These are phyloP conservation scores for Aphidoletes aphidimyza DNA, from an alignment of 2,888 invertebrate genomes.

Conservation along the genomic window DNA sequence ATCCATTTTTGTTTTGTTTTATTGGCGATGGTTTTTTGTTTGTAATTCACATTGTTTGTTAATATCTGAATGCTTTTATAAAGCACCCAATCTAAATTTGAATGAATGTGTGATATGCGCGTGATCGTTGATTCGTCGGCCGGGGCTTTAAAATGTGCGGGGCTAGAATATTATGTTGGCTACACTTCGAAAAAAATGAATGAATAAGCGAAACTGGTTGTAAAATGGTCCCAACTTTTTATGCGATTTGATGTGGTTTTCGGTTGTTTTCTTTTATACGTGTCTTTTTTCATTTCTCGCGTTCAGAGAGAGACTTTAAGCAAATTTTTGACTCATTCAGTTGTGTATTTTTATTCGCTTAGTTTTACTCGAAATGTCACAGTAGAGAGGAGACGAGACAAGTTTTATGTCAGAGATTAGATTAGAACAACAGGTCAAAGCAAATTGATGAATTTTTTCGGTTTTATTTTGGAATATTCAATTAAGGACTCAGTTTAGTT, in stretches of 20 bases:
- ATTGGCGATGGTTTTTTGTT: too few species aligned
- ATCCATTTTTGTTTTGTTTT: too few species aligned
- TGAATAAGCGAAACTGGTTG: constrained; percentile 8
- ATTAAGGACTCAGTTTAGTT: not conserved
- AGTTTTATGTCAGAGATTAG: not conserved
- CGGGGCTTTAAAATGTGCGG: too few species aligned
- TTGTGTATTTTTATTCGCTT: not conserved
- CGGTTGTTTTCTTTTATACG: not conserved
- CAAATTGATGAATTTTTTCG: not conserved
- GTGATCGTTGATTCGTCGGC: too few species aligned
- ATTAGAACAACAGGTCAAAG: not conserved
- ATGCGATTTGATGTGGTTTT: not conserved
- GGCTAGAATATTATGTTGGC: too few species aligned
- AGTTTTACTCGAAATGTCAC: not conserved
- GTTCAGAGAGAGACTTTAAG: too few species aligned
- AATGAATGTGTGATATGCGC: too few species aligned
- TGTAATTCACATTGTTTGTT: too few species aligned
- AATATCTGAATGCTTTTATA: too few species aligned
- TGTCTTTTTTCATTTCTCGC: not conserved
- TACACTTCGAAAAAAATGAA: not conserved
- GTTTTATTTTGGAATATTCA: not conserved
- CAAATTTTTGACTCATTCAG: too few species aligned
- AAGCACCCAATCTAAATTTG: too few species aligned
- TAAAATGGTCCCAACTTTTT: not conserved
- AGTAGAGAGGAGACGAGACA: not conserved